Evolutionary conservation across 2,888 invertebrate genomes (phyloP).

Genomic region (Apamea crenata): DNA sequence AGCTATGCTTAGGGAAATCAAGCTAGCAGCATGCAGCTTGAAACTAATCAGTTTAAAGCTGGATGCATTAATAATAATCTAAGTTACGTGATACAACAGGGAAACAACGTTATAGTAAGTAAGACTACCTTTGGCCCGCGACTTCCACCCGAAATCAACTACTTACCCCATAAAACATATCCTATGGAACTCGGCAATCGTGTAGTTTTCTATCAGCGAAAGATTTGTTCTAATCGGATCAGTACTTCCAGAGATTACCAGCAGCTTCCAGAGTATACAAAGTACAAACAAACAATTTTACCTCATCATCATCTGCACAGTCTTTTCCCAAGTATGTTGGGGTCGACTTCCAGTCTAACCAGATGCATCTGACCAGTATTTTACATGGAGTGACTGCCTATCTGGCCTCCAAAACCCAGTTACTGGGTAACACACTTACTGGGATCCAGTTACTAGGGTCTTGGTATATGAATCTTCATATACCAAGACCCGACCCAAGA

Average conservation of each 20-base stretch:
- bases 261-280: background rate
- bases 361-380: background rate
- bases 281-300: background rate
- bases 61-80: constrained; percentile 16
- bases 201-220: background rate
- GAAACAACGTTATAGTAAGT: background rate
- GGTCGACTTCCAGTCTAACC: background rate
- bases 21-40: background rate
- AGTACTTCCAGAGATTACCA: background rate
- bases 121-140: background rate
- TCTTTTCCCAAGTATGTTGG: background rate
- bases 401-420: background rate
- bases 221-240: background rate
- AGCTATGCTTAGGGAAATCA: constrained; percentile 22
- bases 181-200: background rate
- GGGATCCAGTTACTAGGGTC: too few species aligned
- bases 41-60: constrained; percentile 12
- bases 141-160: background rate
- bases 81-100: background rate
- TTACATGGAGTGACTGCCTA: too few species aligned
- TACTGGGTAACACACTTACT: background rate
- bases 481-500: too few species aligned
- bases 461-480: too few species aligned
- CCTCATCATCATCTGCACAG: background rate
- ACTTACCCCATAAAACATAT: background rate